Base-by-base conservation (phyloP, 2,888 invertebrate species). In the Cybosia mesomella region DNA sequence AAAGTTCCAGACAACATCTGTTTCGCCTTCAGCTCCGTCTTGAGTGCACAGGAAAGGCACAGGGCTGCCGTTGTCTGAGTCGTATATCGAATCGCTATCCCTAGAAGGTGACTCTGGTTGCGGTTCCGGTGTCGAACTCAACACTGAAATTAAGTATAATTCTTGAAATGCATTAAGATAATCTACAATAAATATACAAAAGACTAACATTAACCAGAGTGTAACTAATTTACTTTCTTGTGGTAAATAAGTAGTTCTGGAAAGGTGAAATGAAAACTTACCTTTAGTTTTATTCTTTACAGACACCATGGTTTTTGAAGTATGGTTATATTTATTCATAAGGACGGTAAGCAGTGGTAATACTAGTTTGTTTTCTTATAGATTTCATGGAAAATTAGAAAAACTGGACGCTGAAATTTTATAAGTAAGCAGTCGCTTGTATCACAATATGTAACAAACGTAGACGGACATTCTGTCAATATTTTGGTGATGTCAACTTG, bases 1-100 rank as follows among this genome's bases (percentile, higher is more conserved):
- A 71, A 92, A 95, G 76, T 95, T 95, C 95, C 95, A 95, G 15
- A 95, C 89, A 21, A 95, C 95, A 80, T 95, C 95, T 21, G 92
- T 93, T 83, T 92, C 92, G 3, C 95, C 95, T 73, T 94, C 93
- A 2, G 91, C 88, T 15, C 95, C 95, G 87, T 95, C 95, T 86
- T 95, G 95, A 1, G 95, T 95, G 74, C 94, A 95, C 13, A 93
- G 73, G 82, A 95, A 95, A 11, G 94, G 95, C 0, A 95, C 94
- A 7, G 95, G 95, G 73, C 95, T 95, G 1, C 90, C 90, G 18
- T 91, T 87, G 61, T 94, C 95, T 0, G 95, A 95, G 72, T 91
- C 93, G 76, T 85, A 91, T 53, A 93, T 78, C 8, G 94, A 93
- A 75, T 93, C 94, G 79, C 93, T 94, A 63, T 94, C 94, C 67